phyloP scores from a whole-genome alignment of 2,113 vertebrate genomes.

The Festucalex cinctus region DNA sequence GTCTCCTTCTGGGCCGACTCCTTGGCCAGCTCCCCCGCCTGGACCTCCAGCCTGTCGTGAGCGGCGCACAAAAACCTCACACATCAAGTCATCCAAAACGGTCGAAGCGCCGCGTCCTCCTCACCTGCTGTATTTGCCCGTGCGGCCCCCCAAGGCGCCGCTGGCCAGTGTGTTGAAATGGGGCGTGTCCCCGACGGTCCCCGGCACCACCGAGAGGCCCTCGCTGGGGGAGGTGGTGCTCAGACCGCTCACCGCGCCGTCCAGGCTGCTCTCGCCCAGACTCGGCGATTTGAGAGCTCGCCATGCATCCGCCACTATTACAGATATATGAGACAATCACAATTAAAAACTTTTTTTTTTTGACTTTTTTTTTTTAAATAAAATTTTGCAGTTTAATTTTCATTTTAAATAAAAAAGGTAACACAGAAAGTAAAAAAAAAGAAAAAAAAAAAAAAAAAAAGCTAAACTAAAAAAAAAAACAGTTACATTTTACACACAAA shows the following conservation, averaged over 20 bases:
- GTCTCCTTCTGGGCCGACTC: slow-evolving; percentile 89
- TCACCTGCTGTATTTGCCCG: slow-evolving; percentile 93
- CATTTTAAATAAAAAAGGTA: no score
- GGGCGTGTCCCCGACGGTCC: slow-evolving; percentile 84
- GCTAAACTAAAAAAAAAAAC: no score
- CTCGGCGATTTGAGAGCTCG: slow-evolving; percentile 95
- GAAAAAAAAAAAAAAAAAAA: no score
- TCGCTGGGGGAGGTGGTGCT: slow-evolving; percentile 88
- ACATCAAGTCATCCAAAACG: background rate
- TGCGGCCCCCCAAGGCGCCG: slow-evolving; percentile 83
- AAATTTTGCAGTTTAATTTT: no score
- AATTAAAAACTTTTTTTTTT: no score
- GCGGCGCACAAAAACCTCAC: no score
- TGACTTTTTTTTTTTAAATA: no score
- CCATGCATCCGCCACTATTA: slow-evolving; percentile 93
- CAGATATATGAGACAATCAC: no score
- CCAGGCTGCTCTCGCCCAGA: slow-evolving; percentile 94
- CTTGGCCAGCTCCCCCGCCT: slow-evolving; percentile 86
- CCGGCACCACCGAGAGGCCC: slow-evolving; percentile 87
- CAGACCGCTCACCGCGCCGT: slow-evolving; percentile 88
- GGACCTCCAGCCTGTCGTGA: slow-evolving; percentile 90
- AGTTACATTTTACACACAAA: no score
- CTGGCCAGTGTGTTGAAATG: slow-evolving; percentile 91
- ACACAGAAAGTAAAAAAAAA: no score
- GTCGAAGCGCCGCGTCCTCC: background rate